phyloP scores from a whole-genome alignment of 2,888 invertebrate species.

The Lomographa bimaculata region DNA sequence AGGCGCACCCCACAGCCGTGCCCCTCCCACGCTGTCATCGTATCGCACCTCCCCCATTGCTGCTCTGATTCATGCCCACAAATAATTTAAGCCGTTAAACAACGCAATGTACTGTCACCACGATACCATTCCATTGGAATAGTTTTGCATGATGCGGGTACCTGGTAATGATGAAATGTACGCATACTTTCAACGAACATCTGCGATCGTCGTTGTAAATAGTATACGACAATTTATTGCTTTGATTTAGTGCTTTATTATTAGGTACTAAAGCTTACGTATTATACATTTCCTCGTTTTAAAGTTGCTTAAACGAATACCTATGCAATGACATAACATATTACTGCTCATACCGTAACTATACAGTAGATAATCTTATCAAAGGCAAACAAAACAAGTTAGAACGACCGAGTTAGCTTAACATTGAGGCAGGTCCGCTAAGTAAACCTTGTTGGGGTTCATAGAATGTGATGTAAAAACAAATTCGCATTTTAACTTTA shows the following conservation, averaged over 20 bases:
- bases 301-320: too few relatives aligned
- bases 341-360: too few relatives aligned
- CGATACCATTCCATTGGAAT: slow-evolving; percentile 37
- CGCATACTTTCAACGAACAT: slow-evolving; percentile 5
- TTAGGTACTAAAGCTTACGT: too few relatives aligned
- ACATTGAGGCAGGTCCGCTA: slow-evolving; percentile 39
- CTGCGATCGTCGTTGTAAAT: background rate
- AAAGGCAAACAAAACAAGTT: slow-evolving; percentile 28
- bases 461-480: slow-evolving; percentile 20
- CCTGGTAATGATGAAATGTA: slow-evolving; percentile 34
- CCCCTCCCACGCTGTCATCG: slow-evolving; percentile 60
- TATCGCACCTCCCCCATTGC: slow-evolving; percentile 59
- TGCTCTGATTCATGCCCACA: slow-evolving; percentile 58
- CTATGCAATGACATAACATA: too few relatives aligned
- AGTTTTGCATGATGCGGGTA: slow-evolving; percentile 40
- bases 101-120: slow-evolving; percentile 54
- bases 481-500: too few relatives aligned
- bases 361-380: slow-evolving; percentile 28
- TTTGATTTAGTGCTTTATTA: slow-evolving; percentile 1
- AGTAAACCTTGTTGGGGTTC: slow-evolving; percentile 22
- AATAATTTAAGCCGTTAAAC: slow-evolving; percentile 55
- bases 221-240: background rate
- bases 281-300: too few relatives aligned
- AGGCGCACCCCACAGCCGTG: slow-evolving; percentile 57
- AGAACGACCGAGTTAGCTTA: slow-evolving; percentile 18